Base-by-base conservation (phyloP, 2,797 vertebrate species). In the Megaceryle alcyon region DNA sequence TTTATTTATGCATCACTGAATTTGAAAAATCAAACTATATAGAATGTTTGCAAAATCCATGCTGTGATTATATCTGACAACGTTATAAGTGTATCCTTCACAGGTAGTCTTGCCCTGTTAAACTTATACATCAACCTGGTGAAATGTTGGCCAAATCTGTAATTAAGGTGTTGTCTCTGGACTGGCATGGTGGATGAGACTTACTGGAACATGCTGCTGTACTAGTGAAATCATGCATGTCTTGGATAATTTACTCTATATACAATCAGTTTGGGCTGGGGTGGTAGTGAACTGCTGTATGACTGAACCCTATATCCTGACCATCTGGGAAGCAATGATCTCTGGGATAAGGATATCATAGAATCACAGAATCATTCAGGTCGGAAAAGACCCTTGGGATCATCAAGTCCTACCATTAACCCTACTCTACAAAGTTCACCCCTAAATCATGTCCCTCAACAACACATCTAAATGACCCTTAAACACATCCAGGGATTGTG, bases 131-230 rank as follows among this genome's bases (percentile, higher is more conserved):
- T 25, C 29, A n/a, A 1, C 39, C 29, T 83, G 22, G 6, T 29
- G 20, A 78, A 92, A 71, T 23, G 3, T 21, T 86, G 61, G 2
- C 8, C 15, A 83, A 66, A 73, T 68, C 28, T 68, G 7, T 60
- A 64, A 60, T 0, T 8, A 60, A 64, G 22, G 4, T 35, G 5
- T 0, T 65, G 22, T 33, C 48, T 84, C 53, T 46, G 46, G 73
- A 31, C 7, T 41, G 18, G 2, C 0, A 0, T 33, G 6, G 15
- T 66, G 17, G 31, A 48, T 16, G 21, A 71, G 25, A 22, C 19
- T 72, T 68, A 14, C 10, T 19, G 39, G 44, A 66, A 49, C 10
- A 39, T 2, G 1, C 3, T 70, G 82, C 29, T n/a, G 26, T 82
- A 64, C 35, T 71, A 73, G 8, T 48, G 39, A 94, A 91, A 75